Evolutionary conservation across 2,113 vertebrate genomes (phyloP).

Genomic region (Misgurnus anguillicaudatus): DNA sequence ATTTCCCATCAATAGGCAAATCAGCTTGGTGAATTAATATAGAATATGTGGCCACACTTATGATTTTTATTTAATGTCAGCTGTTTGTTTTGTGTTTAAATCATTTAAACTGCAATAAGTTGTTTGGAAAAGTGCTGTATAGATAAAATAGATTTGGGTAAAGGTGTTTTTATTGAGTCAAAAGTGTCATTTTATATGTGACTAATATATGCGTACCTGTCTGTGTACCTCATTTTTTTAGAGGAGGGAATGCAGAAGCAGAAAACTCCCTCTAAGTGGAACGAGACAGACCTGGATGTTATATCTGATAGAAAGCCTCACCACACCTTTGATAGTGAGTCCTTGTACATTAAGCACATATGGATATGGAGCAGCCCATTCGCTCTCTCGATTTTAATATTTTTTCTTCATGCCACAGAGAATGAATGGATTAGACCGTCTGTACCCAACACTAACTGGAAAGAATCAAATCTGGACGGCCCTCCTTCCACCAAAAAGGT

Average conservation of each 20-base stretch:
- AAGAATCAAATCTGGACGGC: slow-evolving; percentile 86
- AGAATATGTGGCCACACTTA: too few relatives aligned
- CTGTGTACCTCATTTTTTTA: slow-evolving; percentile 43
- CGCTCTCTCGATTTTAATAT: not conserved
- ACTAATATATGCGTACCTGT: too few relatives aligned
- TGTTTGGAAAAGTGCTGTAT: too few relatives aligned
- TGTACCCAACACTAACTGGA: slow-evolving; percentile 79
- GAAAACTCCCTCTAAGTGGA: slow-evolving; percentile 78
- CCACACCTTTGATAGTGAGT: slow-evolving; percentile 79
- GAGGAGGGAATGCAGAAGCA: slow-evolving; percentile 75
- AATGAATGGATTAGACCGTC: slow-evolving; percentile 69
- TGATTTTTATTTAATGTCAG: too few relatives aligned
- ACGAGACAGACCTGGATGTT: slow-evolving; percentile 85
- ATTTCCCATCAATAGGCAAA: too few relatives aligned
- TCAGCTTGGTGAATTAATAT: too few relatives aligned
- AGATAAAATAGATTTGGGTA: too few relatives aligned
- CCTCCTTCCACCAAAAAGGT: slow-evolving; percentile 74
- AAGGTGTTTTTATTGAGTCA: too few relatives aligned
- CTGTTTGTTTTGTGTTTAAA: not conserved
- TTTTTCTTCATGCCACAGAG: slow-evolving; percentile 63
- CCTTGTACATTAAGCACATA: not conserved
- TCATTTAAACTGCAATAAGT: too few relatives aligned
- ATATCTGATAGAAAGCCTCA: slow-evolving; percentile 80
- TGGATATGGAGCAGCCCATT: not conserved
- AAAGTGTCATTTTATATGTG: too few relatives aligned